Base-by-base conservation (phyloP, 1,140 invertebrate species). In the Drosophila pandora region DNA sequence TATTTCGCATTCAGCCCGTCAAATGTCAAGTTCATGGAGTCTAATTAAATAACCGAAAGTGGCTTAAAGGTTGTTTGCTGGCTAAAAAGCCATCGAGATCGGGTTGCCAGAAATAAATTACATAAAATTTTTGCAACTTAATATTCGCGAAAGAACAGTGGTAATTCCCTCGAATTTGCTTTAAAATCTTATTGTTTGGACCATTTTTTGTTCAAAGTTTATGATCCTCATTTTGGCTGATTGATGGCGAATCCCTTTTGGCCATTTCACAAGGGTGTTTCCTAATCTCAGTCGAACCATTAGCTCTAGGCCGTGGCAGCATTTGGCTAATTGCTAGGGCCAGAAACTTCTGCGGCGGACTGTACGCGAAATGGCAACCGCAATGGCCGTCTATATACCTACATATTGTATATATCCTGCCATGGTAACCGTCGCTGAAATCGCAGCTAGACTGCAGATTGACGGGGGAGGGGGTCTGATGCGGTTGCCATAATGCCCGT, bases 401-500 rank as follows among this genome's bases (percentile, higher is more conserved):
- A 10, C 0, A 10, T n/a, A 12, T 12, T 12, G 1, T 37, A 10
- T 37, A n/a, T n/a, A 13, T 41, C 53, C 28, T 28, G 57, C 70
- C 60, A 65, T 74, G 71, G 70, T 28, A 74, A 74, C 71, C 41
- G 22, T 57, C 41, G 41, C 41, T 25, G 43, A 43, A 73, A 60
- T 43, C 61, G 69, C 49, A 69, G 54, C 55, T 45, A 69, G 56
- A 80, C 54, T 75, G 70, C 63, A 68, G 55, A 68, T 39, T 62
- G 71, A 5, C 59, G 47, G 43, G 21, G 34, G 32, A 55, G 39
- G 55, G 41, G 32, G 13, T 32, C 49, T 71, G 74, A 79, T 80
- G 76, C 56, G 76, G 81, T 74, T 73, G 81, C 59, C 72, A 79
- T 83, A 83, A 82, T 82, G 79, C 79, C 74, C 69, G 80, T 84